These are phyloP conservation scores for Podiceps cristatus DNA, from an alignment of 2,113 vertebrate species.

Conservation along the genomic window DNA sequence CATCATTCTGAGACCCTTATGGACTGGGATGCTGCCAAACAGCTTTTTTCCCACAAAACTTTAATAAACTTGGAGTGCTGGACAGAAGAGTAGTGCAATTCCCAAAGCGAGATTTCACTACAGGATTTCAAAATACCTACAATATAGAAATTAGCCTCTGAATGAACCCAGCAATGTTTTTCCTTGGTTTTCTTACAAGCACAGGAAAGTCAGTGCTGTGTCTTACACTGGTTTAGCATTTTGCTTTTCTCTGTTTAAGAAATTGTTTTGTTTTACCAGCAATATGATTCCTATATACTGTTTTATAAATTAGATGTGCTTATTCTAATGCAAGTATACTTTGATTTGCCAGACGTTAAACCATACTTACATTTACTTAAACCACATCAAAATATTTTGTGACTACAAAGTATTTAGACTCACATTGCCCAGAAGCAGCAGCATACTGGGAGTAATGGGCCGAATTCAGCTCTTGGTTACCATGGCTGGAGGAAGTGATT, in stretches of 20 bases:
- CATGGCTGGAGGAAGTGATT: neutral
- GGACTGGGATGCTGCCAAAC: conserved; percentile 65
- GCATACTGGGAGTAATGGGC: neutral
- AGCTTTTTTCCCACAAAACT: conserved; percentile 72
- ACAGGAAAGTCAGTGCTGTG: neutral
- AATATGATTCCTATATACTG: neutral
- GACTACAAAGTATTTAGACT: neutral
- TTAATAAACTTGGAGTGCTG: conserved; percentile 55
- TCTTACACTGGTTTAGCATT: neutral
- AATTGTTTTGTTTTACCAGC: neutral
- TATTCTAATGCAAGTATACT: neutral
- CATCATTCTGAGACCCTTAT: conserved; percentile 70
- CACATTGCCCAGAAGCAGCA: neutral
- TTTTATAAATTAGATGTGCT: neutral
- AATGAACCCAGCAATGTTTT: conserved; percentile 1
- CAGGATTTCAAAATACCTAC: conserved; percentile 26
- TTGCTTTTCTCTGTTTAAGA: neutral
- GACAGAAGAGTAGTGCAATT: conserved; percentile 34
- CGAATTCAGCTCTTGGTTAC: neutral
- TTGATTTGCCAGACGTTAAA: neutral
- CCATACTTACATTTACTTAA: neutral
- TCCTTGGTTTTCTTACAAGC: neutral
- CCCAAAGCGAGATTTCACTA: conserved; percentile 50
- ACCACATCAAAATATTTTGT: neutral
- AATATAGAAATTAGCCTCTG: neutral